phyloP scores from a whole-genome alignment of 2,888 invertebrate species.

The Quadroppia sp. region DNA sequence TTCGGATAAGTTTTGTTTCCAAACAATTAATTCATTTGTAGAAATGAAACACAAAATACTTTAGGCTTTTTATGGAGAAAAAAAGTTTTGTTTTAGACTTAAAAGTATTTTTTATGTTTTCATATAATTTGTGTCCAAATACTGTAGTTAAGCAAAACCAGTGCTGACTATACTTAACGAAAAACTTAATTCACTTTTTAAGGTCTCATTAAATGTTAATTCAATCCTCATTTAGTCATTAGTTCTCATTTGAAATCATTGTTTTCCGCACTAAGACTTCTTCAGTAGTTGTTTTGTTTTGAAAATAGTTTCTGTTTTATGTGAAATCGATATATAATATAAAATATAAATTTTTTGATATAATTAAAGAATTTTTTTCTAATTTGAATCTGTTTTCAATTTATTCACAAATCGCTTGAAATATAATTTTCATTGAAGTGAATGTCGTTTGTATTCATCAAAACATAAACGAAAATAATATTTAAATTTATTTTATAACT shows the following conservation, averaged over 20 bases:
- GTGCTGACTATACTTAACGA: neutral
- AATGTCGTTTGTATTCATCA: too few species aligned
- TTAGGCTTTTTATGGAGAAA: neutral
- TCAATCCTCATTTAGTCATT: neutral
- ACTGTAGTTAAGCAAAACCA: neutral
- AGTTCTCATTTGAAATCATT: neutral
- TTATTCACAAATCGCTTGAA: too few species aligned
- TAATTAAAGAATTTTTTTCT: too few species aligned
- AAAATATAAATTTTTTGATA: too few species aligned
- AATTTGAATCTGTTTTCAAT: too few species aligned
- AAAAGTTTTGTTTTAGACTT: neutral
- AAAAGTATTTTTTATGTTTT: neutral
- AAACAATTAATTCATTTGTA: constrained; percentile 26
- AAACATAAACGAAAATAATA: neutral
- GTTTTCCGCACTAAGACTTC: neutral
- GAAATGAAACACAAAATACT: neutral
- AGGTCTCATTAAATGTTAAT: constrained; percentile 1
- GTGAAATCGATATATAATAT: too few species aligned
- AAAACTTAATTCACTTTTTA: neutral
- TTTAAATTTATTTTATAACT: neutral
- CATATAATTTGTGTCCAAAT: neutral
- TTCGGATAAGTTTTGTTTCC: neutral
- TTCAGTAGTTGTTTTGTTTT: neutral
- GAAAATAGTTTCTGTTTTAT: too few species aligned
- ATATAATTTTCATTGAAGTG: too few species aligned